Evolutionary conservation across 1,140 invertebrate species (phyloP), one percentile per base, ranked within the genome.

Genomic region (Formica selysi): DNA sequence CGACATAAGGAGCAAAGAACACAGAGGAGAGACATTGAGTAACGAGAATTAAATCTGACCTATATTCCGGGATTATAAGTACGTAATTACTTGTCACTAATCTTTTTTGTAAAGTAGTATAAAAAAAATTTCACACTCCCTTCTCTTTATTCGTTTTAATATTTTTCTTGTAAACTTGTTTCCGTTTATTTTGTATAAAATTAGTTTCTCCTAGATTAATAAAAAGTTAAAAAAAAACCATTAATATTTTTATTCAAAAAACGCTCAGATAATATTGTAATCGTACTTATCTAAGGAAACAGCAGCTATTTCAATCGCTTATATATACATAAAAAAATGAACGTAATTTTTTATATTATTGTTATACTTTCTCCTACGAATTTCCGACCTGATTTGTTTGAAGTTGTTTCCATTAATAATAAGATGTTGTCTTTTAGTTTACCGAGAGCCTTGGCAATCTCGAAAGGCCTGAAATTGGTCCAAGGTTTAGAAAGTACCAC

Each of bases 401-500:
- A 76, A 71, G 76, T 61, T 54, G 16, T 76, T 71, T 19, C 6
- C 74, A 36, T 57, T 41, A 8, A 38, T 8, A 7, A 1, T 38
- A 29, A 57, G 48, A 76, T 48, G 16, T 51, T 51, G 48, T 51
- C 44, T 29, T 4, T 4, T 16, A 7, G 8, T 3, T 48, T 32
- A 22, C 19, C 44, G 44, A 32, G 22, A 64, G 22, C 22, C 73
- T 48, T 59, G 16, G n/a, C 26, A 74, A 73, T 1, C 68, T 48
- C 22, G 26, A 41, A 38, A 13, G 22, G 13, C 65, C 54, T 64
- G 61, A 70, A 90, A 87, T 83, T 86, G 76, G 85, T 65, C 48
- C 79, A 85, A 89, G 78, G 61, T 85, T 89, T 90, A 89, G 87
- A 90, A 90, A 89, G 88, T 84, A 59, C 85, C 8, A 61, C 44